phyloP scores from a whole-genome alignment of 2,888 invertebrate species.

The Hypomecis punctinalis region DNA sequence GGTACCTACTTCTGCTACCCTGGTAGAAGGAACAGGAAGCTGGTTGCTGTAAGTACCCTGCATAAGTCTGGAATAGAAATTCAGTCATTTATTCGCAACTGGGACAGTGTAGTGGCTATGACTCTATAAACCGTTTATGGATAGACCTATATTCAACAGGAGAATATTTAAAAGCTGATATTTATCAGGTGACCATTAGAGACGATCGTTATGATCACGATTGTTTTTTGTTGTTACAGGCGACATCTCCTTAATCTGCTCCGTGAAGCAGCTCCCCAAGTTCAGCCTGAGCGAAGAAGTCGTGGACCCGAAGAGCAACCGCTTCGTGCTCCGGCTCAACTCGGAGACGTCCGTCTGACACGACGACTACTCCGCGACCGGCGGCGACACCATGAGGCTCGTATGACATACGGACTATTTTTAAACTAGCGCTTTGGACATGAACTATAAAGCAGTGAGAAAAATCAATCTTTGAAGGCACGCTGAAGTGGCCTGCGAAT shows the following conservation, averaged over 20 bases:
- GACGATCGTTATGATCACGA: neutral
- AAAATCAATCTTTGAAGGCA: too few relatives aligned
- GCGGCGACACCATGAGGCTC: slow-evolving; percentile 59
- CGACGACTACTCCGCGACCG: slow-evolving; percentile 57
- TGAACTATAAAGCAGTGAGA: too few relatives aligned
- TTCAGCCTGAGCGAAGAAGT: slow-evolving; percentile 98
- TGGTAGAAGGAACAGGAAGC: too few relatives aligned
- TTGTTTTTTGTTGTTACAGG: neutral
- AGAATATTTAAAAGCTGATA: too few relatives aligned
- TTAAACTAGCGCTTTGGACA: neutral
- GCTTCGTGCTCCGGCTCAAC: slow-evolving; percentile 96
- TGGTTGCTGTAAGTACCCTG: too few relatives aligned
- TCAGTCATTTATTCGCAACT: neutral
- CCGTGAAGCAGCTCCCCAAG: slow-evolving; percentile 94
- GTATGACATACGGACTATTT: slow-evolving; percentile 65
- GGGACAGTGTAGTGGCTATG: neutral
- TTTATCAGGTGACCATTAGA: too few relatives aligned
- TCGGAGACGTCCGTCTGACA: slow-evolving; percentile 98
- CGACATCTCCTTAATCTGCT: slow-evolving; percentile 96
- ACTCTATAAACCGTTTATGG: too few relatives aligned
- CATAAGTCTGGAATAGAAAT: too few relatives aligned
- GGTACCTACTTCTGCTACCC: too few relatives aligned
- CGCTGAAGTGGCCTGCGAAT: too few relatives aligned
- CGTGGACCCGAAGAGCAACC: slow-evolving; percentile 97
- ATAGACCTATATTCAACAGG: too few relatives aligned